phyloP scores from a whole-genome alignment of 2,888 invertebrate genomes.

The Spialia ferax region DNA sequence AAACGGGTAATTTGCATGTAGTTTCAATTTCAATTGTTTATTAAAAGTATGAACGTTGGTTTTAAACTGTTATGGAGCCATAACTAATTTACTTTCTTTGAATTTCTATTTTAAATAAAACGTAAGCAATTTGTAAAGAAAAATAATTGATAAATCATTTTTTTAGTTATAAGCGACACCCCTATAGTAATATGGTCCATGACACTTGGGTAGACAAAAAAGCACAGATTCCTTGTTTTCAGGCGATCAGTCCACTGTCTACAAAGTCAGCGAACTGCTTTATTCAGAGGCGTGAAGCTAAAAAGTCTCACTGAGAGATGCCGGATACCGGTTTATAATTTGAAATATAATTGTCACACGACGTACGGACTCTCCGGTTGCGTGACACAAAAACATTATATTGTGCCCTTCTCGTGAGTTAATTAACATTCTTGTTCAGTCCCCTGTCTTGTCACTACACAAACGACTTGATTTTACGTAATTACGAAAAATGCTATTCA shows the following conservation, averaged over 20 bases:
- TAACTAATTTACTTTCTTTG: too few relatives aligned
- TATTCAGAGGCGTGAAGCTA: background rate
- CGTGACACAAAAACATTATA: conserved; percentile 46
- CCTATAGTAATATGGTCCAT: too few relatives aligned
- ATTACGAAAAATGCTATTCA: conserved; percentile 7
- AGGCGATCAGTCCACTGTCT: background rate
- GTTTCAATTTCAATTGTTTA: background rate
- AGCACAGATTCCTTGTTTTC: too few relatives aligned
- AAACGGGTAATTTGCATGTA: background rate
- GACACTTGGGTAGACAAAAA: too few relatives aligned
- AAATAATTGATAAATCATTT: too few relatives aligned
- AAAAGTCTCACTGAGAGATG: background rate
- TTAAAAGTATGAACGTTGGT: background rate
- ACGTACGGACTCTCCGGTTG: background rate
- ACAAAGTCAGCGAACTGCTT: background rate
- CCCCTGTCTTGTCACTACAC: conserved; percentile 15
- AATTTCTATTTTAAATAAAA: too few relatives aligned
- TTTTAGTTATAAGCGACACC: too few relatives aligned
- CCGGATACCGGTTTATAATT: conserved; percentile 40
- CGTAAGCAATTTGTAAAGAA: too few relatives aligned
- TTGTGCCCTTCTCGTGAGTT: conserved; percentile 43
- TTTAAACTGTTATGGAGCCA: too few relatives aligned
- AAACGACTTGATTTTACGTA: conserved; percentile 28
- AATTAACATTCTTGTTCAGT: conserved; percentile 41
- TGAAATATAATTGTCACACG: conserved; percentile 38